phyloP scores from a whole-genome alignment of 2,113 vertebrate species.

The Triplophysa siluroides region DNA sequence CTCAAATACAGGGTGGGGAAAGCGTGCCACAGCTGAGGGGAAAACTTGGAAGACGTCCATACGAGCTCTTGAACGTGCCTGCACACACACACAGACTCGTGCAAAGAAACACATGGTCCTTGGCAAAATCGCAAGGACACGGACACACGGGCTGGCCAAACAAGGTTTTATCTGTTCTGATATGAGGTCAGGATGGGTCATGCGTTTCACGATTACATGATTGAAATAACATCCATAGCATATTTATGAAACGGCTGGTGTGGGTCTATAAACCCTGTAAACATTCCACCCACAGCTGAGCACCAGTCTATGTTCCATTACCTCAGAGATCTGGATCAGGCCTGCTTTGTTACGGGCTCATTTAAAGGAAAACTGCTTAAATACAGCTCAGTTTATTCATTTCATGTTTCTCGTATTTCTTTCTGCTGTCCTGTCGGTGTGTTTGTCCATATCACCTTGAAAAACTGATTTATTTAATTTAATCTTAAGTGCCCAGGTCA shows the following conservation, averaged over 20 bases:
- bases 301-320: conserved; percentile 29
- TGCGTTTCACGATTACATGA: neutral
- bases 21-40: neutral
- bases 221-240: neutral
- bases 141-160: neutral
- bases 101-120: conserved; percentile 5
- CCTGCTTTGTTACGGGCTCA: neutral
- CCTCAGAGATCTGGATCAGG: conserved; percentile 21
- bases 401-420: neutral
- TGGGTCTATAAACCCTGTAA: conserved; percentile 12
- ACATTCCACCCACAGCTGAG: conserved; percentile 1
- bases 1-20: conserved; percentile 24
- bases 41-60: conserved; percentile 5
- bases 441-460: neutral
- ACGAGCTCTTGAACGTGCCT: neutral
- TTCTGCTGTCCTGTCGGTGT: neutral
- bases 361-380: conserved; percentile 12
- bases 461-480: neutral
- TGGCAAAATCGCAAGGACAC: conserved; percentile 11
- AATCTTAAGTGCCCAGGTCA: neutral
- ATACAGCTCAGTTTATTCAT: neutral
- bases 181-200: neutral
- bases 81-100: conserved; percentile 10
- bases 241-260: conserved; percentile 24
- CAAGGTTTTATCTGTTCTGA: conserved; percentile 4